Evolutionary conservation across 2,113 vertebrate genomes (phyloP).

Genomic region (Acanthisitta chloris): DNA sequence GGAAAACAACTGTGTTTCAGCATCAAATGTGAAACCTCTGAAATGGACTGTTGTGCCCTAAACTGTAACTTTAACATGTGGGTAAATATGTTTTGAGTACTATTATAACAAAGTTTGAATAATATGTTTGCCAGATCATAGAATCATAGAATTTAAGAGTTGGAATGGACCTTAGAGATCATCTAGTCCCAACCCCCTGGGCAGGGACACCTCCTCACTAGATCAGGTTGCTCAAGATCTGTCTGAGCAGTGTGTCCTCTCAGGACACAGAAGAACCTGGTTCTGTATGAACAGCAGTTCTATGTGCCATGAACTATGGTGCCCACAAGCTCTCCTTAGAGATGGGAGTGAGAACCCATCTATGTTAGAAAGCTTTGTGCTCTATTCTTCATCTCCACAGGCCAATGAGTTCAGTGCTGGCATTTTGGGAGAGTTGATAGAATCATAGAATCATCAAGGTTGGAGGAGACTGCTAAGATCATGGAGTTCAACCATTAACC

Average conservation of each 20-base stretch:
- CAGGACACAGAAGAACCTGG: rapidly evolving
- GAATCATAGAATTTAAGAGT: no score
- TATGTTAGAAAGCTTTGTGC: background rate
- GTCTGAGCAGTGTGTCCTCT: background rate
- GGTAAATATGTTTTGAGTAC: background rate
- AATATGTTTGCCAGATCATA: background rate
- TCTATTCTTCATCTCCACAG: background rate
- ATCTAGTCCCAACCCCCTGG: no score
- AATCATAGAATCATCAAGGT: no score
- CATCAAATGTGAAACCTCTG: background rate
- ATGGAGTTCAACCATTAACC: no score
- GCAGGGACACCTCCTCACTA: no score
- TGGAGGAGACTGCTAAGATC: no score
- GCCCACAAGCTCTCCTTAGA: rapidly evolving
- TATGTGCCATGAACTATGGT: rapidly evolving
- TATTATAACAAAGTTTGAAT: background rate
- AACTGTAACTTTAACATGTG: background rate
- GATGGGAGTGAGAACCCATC: background rate
- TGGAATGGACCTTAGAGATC: no score
- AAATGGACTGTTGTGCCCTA: background rate
- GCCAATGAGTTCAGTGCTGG: background rate
- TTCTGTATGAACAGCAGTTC: background rate
- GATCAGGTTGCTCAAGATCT: no score
- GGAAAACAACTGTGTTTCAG: background rate
- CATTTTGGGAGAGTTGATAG: background rate